Evolutionary conservation across 30 jellyfish, hydroid and myxozoan genomes (phyloP).

Genomic region (Mastigias papua): DNA sequence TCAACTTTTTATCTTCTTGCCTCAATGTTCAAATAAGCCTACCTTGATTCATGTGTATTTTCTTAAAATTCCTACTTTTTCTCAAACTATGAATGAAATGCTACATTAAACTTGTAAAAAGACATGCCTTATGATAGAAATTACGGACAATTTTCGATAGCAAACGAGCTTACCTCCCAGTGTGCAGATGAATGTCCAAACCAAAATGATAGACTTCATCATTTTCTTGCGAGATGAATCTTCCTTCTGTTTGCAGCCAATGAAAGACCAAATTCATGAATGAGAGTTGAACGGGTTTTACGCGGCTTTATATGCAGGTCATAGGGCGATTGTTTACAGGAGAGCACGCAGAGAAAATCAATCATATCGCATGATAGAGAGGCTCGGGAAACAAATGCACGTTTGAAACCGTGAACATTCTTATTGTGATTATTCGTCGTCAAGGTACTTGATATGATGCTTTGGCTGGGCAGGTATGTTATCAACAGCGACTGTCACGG

Average conservation of each 20-base stretch:
- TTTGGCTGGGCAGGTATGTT: too few relatives aligned
- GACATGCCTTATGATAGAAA: too few relatives aligned
- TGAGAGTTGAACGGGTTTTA: neutral
- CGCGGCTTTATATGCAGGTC: conserved; percentile 5
- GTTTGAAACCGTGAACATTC: conserved; percentile 13
- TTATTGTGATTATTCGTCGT: conserved; percentile 14
- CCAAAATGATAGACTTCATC: neutral
- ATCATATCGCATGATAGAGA: neutral
- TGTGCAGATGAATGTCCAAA: conserved; percentile 2
- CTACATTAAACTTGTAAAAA: too few relatives aligned
- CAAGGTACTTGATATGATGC: conserved; percentile 21
- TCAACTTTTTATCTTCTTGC: too few relatives aligned
- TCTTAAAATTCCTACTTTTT: too few relatives aligned
- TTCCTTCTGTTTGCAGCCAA: neutral
- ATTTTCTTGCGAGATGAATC: neutral
- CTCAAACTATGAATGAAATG: too few relatives aligned
- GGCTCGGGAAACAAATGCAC: conserved; percentile 5
- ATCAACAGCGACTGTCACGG: too few relatives aligned
- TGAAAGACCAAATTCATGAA: neutral
- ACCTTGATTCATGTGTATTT: too few relatives aligned
- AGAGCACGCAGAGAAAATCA: neutral
- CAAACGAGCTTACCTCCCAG: neutral
- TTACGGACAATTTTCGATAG: too few relatives aligned
- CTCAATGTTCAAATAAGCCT: too few relatives aligned
- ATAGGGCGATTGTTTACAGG: neutral